Evolutionary conservation across 1,140 invertebrate species (phyloP).

Genomic region (Lepidotrigona ventralis): DNA sequence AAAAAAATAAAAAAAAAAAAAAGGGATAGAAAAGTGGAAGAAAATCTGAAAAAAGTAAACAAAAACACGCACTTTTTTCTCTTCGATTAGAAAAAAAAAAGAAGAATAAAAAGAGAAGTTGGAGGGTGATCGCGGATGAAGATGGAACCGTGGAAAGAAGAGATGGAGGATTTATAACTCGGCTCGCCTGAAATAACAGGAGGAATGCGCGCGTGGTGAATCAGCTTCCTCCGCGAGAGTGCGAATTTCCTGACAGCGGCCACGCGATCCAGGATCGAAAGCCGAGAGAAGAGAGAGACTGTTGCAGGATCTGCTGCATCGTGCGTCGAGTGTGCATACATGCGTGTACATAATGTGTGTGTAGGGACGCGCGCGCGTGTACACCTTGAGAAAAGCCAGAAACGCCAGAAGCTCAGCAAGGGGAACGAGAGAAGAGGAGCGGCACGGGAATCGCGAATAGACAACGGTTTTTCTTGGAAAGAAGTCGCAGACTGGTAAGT

Average conservation of each 20-base stretch:
- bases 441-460: background rate
- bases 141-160: constrained; percentile 35
- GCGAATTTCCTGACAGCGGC: constrained; percentile 52
- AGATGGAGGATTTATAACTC: constrained; percentile 51
- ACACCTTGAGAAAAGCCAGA: constrained; percentile 65
- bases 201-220: constrained; percentile 60
- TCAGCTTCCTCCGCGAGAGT: constrained; percentile 52
- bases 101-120: background rate
- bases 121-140: background rate
- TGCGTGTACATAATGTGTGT: background rate
- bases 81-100: background rate
- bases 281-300: background rate
- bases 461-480: constrained; percentile 58
- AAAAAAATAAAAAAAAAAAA: background rate
- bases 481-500: constrained; percentile 57
- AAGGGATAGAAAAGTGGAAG: no score
- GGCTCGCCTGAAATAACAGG: constrained; percentile 61
- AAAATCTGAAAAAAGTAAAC: background rate
- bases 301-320: background rate
- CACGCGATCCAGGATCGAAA: constrained; percentile 14
- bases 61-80: background rate
- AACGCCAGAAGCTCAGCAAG: constrained; percentile 49
- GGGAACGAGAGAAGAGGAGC: background rate
- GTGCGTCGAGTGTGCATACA: background rate
- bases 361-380: background rate